Evolutionary conservation across 2,797 vertebrate species (phyloP).

Genomic region (Halcyon chelicuti): DNA sequence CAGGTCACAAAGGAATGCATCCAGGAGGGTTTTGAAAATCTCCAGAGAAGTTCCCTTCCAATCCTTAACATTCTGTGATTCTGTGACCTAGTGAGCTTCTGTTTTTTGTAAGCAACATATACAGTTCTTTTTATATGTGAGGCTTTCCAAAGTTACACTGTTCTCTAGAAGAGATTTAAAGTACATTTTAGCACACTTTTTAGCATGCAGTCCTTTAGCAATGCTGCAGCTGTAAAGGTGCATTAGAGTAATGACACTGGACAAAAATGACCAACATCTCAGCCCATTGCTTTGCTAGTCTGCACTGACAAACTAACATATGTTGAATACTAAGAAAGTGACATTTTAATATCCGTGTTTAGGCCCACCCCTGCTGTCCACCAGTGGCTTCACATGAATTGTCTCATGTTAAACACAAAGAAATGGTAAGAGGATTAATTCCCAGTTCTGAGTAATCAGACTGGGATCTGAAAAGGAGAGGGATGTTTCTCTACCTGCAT

Average conservation of each 20-base stretch:
- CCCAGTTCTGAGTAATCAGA: background rate
- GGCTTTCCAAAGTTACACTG: background rate
- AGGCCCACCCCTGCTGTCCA: background rate
- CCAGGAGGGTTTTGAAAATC: no score
- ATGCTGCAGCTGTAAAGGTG: background rate
- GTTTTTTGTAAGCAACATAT: background rate
- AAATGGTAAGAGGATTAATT: background rate
- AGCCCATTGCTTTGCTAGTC: background rate
- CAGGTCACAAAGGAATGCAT: no score
- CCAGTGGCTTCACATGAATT: background rate
- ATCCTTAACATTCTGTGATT: no score
- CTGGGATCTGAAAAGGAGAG: background rate
- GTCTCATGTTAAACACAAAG: background rate
- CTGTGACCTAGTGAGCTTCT: background rate
- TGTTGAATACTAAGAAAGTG: background rate
- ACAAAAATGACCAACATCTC: background rate
- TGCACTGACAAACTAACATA: background rate
- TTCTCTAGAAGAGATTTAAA: background rate
- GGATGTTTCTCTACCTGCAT: background rate
- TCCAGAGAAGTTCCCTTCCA: no score
- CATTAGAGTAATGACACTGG: background rate
- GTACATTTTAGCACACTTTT: background rate
- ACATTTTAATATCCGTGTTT: background rate
- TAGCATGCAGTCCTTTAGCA: background rate
- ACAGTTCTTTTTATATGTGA: background rate